Evolutionary conservation across 1,140 invertebrate genomes (phyloP).

Genomic region (Centruroides vittatus): DNA sequence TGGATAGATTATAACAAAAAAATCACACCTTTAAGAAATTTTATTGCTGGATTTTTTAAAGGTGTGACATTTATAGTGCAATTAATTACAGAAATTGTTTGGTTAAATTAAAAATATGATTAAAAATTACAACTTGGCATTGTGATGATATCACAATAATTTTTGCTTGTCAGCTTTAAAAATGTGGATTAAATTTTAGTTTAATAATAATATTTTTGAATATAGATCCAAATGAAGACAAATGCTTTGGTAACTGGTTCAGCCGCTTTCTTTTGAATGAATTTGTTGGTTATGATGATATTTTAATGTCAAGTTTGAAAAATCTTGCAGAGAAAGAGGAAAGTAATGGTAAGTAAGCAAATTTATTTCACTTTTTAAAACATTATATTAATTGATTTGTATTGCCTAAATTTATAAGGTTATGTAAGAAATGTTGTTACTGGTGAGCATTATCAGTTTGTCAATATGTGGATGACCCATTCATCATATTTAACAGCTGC

Average conservation of each 20-base stretch:
- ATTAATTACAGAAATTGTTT: no score
- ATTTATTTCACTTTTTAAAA: not conserved
- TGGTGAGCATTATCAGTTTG: constrained; percentile 97
- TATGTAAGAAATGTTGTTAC: constrained; percentile 79
- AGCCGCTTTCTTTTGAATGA: constrained; percentile 79
- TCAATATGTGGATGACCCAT: constrained; percentile 89
- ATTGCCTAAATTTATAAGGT: constrained; percentile 24
- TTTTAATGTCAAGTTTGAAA: constrained; percentile 92
- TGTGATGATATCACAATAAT: no score
- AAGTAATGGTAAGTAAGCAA: constrained; percentile 56
- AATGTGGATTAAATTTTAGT: no score
- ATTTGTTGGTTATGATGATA: constrained; percentile 90
- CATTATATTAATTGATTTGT: not conserved
- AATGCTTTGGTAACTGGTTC: constrained; percentile 86
- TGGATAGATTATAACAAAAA: no score
- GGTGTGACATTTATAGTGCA: no score
- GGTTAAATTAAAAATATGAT: no score
- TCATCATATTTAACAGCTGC: constrained; percentile 85
- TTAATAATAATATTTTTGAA: not conserved
- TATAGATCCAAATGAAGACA: constrained; percentile 62
- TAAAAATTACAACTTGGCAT: no score
- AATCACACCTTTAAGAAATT: no score
- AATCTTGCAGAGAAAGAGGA: constrained; percentile 87
- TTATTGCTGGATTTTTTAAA: no score
- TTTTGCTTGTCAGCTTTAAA: no score